These are phyloP conservation scores for Sciaenops ocellatus DNA, from an alignment of 2,797 vertebrate species.

Conservation along the genomic window DNA sequence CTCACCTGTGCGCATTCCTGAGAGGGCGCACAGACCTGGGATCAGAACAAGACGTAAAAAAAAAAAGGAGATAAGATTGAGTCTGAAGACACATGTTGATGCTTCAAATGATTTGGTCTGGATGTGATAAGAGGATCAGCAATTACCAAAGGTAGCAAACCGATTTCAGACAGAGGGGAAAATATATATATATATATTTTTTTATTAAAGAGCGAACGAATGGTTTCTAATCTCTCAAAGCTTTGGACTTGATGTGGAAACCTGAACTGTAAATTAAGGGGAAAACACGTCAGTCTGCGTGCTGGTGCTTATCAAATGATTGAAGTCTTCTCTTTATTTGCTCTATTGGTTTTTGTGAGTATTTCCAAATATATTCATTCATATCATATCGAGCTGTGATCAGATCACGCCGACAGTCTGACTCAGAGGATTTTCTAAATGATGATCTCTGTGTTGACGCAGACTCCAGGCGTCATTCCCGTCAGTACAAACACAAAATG, in stretches of 20 bases:
- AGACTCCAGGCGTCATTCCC: conserved; percentile 54
- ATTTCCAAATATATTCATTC: conserved; percentile 23
- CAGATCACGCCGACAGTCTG: conserved; percentile 32
- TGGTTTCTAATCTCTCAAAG: conserved; percentile 24
- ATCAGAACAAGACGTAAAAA: background rate
- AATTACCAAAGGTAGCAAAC: background rate
- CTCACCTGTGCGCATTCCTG: conserved; percentile 59
- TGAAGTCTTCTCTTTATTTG: conserved; percentile 5
- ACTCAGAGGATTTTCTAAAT: conserved; percentile 55
- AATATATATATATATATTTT: background rate
- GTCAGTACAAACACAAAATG: conserved; percentile 52
- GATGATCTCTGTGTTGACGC: conserved; percentile 59
- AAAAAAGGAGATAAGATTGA: background rate
- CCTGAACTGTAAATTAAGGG: conserved; percentile 22
- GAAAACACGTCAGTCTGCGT: background rate
- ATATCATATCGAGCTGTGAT: conserved; percentile 36
- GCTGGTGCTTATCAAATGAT: background rate
- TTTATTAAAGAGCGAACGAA: conserved; percentile 11
- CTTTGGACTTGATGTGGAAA: background rate
- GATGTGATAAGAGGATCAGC: background rate
- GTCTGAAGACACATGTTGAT: background rate
- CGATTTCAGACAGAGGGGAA: background rate
- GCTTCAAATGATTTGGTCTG: background rate
- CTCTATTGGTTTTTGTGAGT: conserved; percentile 6
- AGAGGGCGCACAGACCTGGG: conserved; percentile 1